Conservation (phyloP, 2,888 invertebrate species). For the Drosophila anomelani region DNA sequence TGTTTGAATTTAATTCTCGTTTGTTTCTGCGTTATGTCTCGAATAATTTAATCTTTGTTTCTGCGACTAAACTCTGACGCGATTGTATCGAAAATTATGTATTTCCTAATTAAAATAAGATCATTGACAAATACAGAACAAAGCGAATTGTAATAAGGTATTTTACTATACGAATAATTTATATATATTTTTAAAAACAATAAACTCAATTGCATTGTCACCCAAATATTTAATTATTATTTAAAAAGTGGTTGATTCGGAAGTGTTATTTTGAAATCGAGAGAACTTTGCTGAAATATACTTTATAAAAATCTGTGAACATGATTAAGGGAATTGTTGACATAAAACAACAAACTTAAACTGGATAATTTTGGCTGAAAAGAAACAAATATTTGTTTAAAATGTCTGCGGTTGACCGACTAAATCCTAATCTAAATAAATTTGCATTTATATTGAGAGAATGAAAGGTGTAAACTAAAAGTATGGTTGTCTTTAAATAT, state of each 20-base stretch:
- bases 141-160: slow-evolving; percentile 63
- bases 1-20: slow-evolving; percentile 51
- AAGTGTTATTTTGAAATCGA: slow-evolving; percentile 4
- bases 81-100: slow-evolving; percentile 8
- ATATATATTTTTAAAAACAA: slow-evolving; percentile 54
- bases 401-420: not conserved
- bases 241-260: slow-evolving; percentile 12
- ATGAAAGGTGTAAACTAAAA: slow-evolving; percentile 25
- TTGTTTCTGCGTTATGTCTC: slow-evolving; percentile 47
- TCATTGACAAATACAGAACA: slow-evolving; percentile 55
- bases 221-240: slow-evolving; percentile 20
- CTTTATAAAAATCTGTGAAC: slow-evolving; percentile 11
- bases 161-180: slow-evolving; percentile 67
- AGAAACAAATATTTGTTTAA: not conserved
- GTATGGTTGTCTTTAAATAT: slow-evolving; percentile 59
- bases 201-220: slow-evolving; percentile 50
- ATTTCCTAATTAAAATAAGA: slow-evolving; percentile 33
- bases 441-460: slow-evolving; percentile 10
- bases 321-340: not conserved
- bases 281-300: slow-evolving; percentile 9
- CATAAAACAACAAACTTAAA: not conserved
- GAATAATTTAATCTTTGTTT: slow-evolving; percentile 31
- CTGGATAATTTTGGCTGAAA: not conserved
- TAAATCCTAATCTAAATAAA: slow-evolving; percentile 4
- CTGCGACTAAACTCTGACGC: slow-evolving; percentile 18